Evolutionary conservation across 1,140 invertebrate species (phyloP).

Genomic region (Carcinoscorpius rotundicauda): DNA sequence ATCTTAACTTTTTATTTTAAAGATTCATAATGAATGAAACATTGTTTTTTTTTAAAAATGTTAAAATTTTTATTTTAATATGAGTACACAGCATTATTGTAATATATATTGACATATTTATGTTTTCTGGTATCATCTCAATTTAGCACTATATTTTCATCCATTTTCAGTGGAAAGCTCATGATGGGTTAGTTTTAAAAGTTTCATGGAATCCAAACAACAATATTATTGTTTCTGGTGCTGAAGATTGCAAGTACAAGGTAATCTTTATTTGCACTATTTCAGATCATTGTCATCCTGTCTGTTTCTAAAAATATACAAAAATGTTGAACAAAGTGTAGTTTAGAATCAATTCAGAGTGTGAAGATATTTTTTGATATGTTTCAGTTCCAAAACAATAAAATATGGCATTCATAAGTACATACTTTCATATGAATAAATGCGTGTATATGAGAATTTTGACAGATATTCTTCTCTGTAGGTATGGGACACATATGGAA

Average conservation of each 20-base stretch:
- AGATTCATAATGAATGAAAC: too few relatives aligned
- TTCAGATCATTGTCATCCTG: too few relatives aligned
- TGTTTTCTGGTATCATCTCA: constrained; percentile 3
- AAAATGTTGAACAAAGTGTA: too few relatives aligned
- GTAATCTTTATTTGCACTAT: constrained; percentile 26
- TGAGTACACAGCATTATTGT: constrained; percentile 7
- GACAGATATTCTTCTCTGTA: constrained; percentile 19
- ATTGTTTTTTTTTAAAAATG: too few relatives aligned
- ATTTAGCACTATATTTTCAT: constrained; percentile 20
- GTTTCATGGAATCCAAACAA: constrained; percentile 79
- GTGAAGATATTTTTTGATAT: too few relatives aligned
- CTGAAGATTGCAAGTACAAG: constrained; percentile 91
- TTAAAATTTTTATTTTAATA: not conserved
- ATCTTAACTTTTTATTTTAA: too few relatives aligned
- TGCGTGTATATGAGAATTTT: not conserved
- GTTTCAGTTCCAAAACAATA: not conserved
- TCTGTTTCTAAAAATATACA: too few relatives aligned
- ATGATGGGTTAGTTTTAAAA: constrained; percentile 80
- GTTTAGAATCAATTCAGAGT: too few relatives aligned
- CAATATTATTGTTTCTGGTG: constrained; percentile 80
- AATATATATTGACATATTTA: constrained; percentile 2
- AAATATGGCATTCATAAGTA: constrained; percentile 4
- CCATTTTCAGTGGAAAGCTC: constrained; percentile 80
- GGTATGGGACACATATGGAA: constrained; percentile 83
- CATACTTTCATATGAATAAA: constrained; percentile 1